These are phyloP conservation scores for Cebuella pygmaea DNA, from an alignment of 2,797 vertebrate genomes.

Conservation along the genomic window DNA sequence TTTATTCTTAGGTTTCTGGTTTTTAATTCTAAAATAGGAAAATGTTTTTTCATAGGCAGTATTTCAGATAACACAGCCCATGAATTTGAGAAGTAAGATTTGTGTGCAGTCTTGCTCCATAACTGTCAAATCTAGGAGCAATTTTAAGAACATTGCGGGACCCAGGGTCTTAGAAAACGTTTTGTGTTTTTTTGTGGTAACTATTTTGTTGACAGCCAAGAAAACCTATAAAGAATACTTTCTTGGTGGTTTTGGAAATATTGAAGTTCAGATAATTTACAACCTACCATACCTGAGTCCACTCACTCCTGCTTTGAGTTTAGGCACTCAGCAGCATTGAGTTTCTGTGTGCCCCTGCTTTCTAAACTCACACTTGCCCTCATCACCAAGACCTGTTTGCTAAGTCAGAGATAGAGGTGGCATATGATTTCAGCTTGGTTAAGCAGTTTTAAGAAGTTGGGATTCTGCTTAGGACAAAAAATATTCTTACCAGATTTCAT, in stretches of 20 bases:
- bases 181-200: background rate
- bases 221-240: conserved; percentile 20
- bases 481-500: background rate
- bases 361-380: background rate
- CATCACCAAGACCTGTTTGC: background rate
- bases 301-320: background rate
- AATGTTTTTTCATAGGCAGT: background rate
- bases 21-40: background rate
- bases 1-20: background rate
- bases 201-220: background rate
- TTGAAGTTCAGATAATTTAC: background rate
- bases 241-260: background rate
- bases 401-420: conserved; percentile 1
- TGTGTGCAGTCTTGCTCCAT: background rate
- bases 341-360: background rate
- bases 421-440: background rate
- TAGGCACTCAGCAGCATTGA: too few relatives aligned
- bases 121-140: background rate
- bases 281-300: background rate
- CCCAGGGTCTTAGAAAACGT: background rate
- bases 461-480: background rate
- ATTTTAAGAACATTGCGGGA: background rate
- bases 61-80: background rate
- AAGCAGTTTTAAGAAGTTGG: conserved; percentile 35
- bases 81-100: background rate